phyloP scores from a whole-genome alignment of 2,797 vertebrate species.

The Benthosema pterotum region DNA sequence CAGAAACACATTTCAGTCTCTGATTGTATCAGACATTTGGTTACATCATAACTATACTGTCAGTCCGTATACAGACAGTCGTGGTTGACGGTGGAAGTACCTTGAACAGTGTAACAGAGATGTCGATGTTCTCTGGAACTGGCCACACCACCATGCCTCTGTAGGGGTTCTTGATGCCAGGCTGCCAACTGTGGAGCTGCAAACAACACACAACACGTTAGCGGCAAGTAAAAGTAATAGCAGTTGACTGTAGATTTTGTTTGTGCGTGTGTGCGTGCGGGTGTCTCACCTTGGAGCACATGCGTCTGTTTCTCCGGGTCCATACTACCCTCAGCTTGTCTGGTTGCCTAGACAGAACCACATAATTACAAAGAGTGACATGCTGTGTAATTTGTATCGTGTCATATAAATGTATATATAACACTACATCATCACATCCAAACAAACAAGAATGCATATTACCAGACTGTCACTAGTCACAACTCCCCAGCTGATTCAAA shows the following conservation, averaged over 20 bases:
- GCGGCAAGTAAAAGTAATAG: too few species aligned
- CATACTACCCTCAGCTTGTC: constrained; percentile 93
- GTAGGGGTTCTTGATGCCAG: constrained; percentile 92
- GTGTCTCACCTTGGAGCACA: constrained; percentile 88
- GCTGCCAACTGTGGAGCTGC: constrained; percentile 93
- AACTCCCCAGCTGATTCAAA: too few species aligned
- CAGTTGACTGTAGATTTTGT: neutral
- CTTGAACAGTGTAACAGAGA: constrained; percentile 92
- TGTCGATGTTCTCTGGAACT: constrained; percentile 92
- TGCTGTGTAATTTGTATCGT: neutral
- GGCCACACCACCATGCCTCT: constrained; percentile 90
- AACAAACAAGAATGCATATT: too few species aligned
- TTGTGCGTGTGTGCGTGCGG: constrained; percentile 1
- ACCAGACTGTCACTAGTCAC: too few species aligned
- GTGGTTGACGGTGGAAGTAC: constrained; percentile 57
- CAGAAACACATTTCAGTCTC: neutral
- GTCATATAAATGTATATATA: too few species aligned
- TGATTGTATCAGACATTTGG: neutral
- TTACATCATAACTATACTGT: neutral
- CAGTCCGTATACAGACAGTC: neutral
- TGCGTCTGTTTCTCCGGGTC: constrained; percentile 90
- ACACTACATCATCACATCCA: too few species aligned
- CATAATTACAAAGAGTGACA: constrained; percentile 16
- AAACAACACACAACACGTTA: constrained; percentile 23
- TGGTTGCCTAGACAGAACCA: constrained; percentile 83